Evolutionary conservation across 2,888 invertebrate genomes (phyloP).

Genomic region (Apeira syringaria): DNA sequence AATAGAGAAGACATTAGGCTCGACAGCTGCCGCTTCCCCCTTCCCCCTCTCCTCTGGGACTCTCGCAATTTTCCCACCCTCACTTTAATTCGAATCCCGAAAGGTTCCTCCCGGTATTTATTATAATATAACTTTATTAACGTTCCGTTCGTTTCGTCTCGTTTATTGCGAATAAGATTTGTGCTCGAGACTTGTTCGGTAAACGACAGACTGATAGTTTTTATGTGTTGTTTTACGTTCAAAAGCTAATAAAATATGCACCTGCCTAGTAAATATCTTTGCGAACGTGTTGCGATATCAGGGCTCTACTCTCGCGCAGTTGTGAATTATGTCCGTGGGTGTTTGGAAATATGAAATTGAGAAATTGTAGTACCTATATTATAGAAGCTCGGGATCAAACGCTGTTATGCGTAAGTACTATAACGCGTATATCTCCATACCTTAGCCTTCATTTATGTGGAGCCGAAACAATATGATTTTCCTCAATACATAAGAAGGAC

Average conservation of each 20-base stretch:
- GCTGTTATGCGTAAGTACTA: too few relatives aligned
- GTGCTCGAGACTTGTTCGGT: constrained; percentile 44
- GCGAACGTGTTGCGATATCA: constrained; percentile 54
- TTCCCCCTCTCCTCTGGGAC: constrained; percentile 67
- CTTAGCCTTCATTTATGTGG: too few relatives aligned
- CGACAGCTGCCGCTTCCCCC: constrained; percentile 68
- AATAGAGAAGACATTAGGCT: constrained; percentile 77
- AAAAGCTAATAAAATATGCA: constrained; percentile 65
- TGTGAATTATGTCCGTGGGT: constrained; percentile 52
- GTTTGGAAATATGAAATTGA: constrained; percentile 29
- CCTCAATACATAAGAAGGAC: too few relatives aligned
- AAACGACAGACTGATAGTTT: constrained; percentile 54
- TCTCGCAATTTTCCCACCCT: constrained; percentile 80
- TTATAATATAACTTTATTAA: constrained; percentile 81
- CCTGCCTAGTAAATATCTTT: constrained; percentile 60
- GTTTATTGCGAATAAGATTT: constrained; percentile 71
- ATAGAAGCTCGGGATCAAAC: constrained; percentile 14
- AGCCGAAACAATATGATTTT: too few relatives aligned
- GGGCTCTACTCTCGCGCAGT: constrained; percentile 41
- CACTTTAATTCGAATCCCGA: constrained; percentile 78
- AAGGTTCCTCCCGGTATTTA: constrained; percentile 78
- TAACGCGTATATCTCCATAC: too few relatives aligned
- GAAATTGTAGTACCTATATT: constrained; percentile 17
- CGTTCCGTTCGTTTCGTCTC: constrained; percentile 50
- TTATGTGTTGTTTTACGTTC: constrained; percentile 57